Evolutionary conservation across 2,888 invertebrate genomes (phyloP).

Genomic region (Amiota communis): DNA sequence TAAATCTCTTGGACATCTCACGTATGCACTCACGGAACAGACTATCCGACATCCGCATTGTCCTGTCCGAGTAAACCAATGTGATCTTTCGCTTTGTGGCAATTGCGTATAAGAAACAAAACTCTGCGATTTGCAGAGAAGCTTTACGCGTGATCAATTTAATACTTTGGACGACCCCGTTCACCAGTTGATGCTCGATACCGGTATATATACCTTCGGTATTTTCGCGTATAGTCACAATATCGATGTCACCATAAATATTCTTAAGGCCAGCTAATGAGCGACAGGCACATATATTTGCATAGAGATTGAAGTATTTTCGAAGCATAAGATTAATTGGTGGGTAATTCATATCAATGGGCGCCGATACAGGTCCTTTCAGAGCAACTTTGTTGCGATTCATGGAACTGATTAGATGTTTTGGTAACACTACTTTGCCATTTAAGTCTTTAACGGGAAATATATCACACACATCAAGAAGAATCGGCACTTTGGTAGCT

Average conservation of each 20-base stretch:
- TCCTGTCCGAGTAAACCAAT: constrained; percentile 98
- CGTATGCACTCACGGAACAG: constrained; percentile 96
- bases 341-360: constrained; percentile 97
- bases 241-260: constrained; percentile 95
- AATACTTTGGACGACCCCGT: constrained; percentile 98
- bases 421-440: constrained; percentile 95
- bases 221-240: constrained; percentile 98
- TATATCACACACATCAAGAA: constrained; percentile 98
- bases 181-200: constrained; percentile 98
- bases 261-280: constrained; percentile 96
- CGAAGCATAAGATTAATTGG: constrained; percentile 96
- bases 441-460: constrained; percentile 89
- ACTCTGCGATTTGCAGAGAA: constrained; percentile 94
- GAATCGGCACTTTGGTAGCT: constrained; percentile 92
- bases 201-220: constrained; percentile 99
- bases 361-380: constrained; percentile 98
- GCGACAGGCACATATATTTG: constrained; percentile 95
- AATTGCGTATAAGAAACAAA: constrained; percentile 94
- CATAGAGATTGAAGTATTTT: constrained; percentile 96
- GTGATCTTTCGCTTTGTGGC: constrained; percentile 93
- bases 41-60: constrained; percentile 99
- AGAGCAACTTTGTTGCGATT: constrained; percentile 95
- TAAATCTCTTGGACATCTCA: constrained; percentile 89
- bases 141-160: constrained; percentile 98
- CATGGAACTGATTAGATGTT: constrained; percentile 95